A percentile compares a stretch with the other conserved stretches of the same genome.
phyloP scores from a whole-genome alignment of 2,888 invertebrate species.

The Willowsia nigromaculata region DNA sequence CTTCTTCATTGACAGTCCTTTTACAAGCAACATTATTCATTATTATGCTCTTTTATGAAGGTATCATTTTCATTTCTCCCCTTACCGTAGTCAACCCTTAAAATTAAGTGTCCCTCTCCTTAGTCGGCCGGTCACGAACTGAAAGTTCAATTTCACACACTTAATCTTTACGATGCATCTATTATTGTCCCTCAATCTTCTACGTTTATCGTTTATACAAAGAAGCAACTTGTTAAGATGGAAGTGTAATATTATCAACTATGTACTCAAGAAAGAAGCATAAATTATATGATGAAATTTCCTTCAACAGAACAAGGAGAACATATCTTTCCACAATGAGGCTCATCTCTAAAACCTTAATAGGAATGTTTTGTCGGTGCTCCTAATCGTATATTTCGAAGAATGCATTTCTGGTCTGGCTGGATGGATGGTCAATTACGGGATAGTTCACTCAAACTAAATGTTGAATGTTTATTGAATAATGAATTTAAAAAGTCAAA shows the following conservation, averaged over 20 bases:
- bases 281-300: too few relatives aligned
- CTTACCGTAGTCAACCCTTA: neutral
- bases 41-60: constrained; percentile 40
- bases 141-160: constrained; percentile 61
- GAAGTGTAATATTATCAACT: neutral
- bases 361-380: too few relatives aligned
- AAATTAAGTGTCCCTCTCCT: constrained; percentile 12
- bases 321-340: too few relatives aligned
- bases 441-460: too few relatives aligned
- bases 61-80: constrained; percentile 39
- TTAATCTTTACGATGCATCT: constrained; percentile 38
- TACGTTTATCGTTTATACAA: neutral
- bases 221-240: neutral
- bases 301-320: too few relatives aligned
- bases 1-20: constrained; percentile 37
- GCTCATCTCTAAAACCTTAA: too few relatives aligned
- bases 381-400: too few relatives aligned
- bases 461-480: too few relatives aligned
- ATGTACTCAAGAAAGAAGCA: neutral
- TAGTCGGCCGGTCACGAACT: constrained; percentile 20
- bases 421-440: too few relatives aligned
- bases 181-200: constrained; percentile 7
- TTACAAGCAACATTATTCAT: constrained; percentile 41
- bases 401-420: too few relatives aligned
- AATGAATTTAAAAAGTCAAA: too few relatives aligned